Base-by-base conservation (phyloP, 92 coral and sea anemone genomes). In the Phenganax marumi region DNA sequence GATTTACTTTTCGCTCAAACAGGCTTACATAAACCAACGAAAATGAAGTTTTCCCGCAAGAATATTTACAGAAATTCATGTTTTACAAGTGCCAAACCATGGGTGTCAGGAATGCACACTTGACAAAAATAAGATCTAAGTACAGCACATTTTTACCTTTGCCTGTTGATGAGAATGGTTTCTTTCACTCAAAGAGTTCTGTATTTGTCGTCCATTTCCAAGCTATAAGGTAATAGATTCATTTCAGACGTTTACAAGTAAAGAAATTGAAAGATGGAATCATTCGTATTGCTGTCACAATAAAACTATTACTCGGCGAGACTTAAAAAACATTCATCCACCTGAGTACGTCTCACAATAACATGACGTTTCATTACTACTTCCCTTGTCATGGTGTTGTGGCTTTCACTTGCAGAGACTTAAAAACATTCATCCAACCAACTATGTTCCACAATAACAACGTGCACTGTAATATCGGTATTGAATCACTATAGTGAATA, bases 151-250 rank as follows among this genome's bases (percentile, higher is more conserved):
- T 52, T 19, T 48, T 55, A 72, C 68, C 68, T 56, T 58, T 14
- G 81, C 11, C 39, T n/a, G 2, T 26, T 21, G 10, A 8, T 72
- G 56, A 50, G 8, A 55, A 49, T 50, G 43, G 3, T 48, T 26
- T 43, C 60, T 54, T 76, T 51, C 23, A 14, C 39, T 56, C 46
- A 76, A 8, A 76, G 68, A 13, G 81, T 76, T 24, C 68, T 17
- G 81, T 76, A 76, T 21, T 76, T 76, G 52, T 66, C 72, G 33
- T 76, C 81, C 68, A 76, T 13, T 19, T 55, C 81, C 50, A 76
- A 47, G 5, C 81, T 76, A 23, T 43, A 2, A 48, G 14, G 10
- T 10, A 63, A 12, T 25, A 19, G 48, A 68, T 4, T 14, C 2
- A 16, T 25, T 25, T 12, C 6, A 21, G 47, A 19, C 12, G 12